A percentile compares a stretch with the other conserved stretches of the same genome.
Conservation (phyloP, 2,888 invertebrate species). For the Phyllotreta striolata region DNA sequence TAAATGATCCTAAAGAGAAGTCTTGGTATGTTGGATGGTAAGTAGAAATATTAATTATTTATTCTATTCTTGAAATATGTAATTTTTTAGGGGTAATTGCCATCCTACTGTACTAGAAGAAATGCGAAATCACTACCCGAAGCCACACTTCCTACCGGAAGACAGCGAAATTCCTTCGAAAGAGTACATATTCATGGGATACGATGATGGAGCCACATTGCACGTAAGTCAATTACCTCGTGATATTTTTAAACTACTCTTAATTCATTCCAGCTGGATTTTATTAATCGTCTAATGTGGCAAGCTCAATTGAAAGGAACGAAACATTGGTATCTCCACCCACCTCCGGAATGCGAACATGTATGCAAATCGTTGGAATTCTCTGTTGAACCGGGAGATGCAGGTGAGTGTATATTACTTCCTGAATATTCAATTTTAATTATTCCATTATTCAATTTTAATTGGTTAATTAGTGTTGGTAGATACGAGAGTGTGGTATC, state of each 20-base stretch:
- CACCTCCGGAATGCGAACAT: constrained; percentile 87
- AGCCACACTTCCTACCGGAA: constrained; percentile 86
- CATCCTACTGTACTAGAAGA: constrained; percentile 79
- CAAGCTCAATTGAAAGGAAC: constrained; percentile 88
- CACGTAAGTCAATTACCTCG: constrained; percentile 71
- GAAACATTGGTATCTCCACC: constrained; percentile 85
- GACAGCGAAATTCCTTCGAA: constrained; percentile 89
- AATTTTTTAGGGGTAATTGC: constrained; percentile 77
- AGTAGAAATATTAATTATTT: constrained; percentile 53
- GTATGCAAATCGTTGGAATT: constrained; percentile 77
- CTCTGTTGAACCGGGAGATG: constrained; percentile 85
- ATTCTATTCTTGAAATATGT: constrained; percentile 3
- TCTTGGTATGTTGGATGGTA: constrained; percentile 94
- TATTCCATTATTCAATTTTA: constrained; percentile 17
- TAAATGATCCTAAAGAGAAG: constrained; percentile 68
- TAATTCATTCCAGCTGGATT: constrained; percentile 75
- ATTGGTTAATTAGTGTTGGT: constrained; percentile 72
- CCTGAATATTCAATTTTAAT: constrained; percentile 13
- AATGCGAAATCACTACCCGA: constrained; percentile 78
- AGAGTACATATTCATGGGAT: constrained; percentile 93
- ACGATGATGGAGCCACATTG: constrained; percentile 88
- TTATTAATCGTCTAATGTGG: constrained; percentile 91
- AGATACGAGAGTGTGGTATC: constrained; percentile 93
- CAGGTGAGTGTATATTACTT: constrained; percentile 66
- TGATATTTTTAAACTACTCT: constrained; percentile 3